Evolutionary conservation across 2,797 vertebrate species (phyloP).

Genomic region (Acomys russatus): DNA sequence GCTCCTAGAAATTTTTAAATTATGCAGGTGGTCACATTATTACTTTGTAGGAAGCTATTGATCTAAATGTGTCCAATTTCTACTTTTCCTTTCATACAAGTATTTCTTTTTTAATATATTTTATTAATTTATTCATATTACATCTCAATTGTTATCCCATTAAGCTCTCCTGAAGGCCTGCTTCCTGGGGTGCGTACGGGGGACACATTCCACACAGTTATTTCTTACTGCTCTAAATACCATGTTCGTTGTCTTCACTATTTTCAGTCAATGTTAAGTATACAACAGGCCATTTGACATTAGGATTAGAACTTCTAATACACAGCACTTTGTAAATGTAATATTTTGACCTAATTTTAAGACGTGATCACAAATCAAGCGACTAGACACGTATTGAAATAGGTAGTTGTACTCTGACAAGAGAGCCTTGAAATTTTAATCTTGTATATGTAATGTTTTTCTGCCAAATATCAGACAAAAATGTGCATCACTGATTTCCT

Average conservation of each 20-base stretch:
- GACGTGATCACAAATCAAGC: not conserved
- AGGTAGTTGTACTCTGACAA: not conserved
- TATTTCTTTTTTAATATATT: no score
- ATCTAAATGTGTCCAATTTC: not conserved
- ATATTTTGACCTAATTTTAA: constrained; percentile 20
- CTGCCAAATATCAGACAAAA: not conserved
- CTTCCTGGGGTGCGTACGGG: no score
- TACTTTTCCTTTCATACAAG: not conserved
- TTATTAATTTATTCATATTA: no score
- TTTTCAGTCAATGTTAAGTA: not conserved
- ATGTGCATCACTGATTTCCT: not conserved
- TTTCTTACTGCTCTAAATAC: not conserved
- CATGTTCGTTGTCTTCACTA: not conserved
- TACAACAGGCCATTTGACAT: not conserved
- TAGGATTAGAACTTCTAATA: not conserved
- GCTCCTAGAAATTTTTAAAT: not conserved
- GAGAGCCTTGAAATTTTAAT: constrained; percentile 19
- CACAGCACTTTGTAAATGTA: not conserved
- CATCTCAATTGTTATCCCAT: no score
- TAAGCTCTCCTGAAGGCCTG: no score
- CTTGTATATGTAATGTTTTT: not conserved
- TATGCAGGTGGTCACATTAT: not conserved
- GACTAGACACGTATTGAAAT: not conserved
- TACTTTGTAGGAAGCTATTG: not conserved
- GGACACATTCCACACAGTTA: no score